These are phyloP conservation scores for Nephotettix cincticeps DNA, from an alignment of 1,140 invertebrate genomes.

Conservation along the genomic window DNA sequence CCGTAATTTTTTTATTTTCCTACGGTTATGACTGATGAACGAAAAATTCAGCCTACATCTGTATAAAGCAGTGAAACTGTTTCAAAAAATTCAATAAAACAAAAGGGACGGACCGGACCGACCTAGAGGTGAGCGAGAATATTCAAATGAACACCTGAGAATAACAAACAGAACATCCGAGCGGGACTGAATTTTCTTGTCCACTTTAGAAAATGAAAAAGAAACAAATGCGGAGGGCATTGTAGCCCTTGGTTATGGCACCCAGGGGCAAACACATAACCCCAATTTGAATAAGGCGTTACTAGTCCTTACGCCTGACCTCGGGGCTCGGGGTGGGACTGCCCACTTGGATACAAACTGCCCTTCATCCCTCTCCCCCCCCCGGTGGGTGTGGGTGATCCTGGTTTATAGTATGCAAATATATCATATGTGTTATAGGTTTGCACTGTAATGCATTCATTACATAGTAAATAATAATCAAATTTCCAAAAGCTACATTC, in stretches of 20 bases:
- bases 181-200: constrained; percentile 4
- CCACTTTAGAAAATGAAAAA: constrained; percentile 13
- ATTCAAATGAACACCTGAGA: constrained; percentile 1
- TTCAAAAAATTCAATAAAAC: too few relatives aligned
- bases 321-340: not conserved
- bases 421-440: too few relatives aligned
- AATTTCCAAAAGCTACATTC: too few relatives aligned
- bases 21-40: too few relatives aligned
- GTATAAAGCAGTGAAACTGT: too few relatives aligned
- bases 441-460: too few relatives aligned
- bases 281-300: constrained; percentile 6
- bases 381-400: too few relatives aligned
- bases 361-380: not conserved
- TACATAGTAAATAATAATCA: too few relatives aligned
- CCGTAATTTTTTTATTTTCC: too few relatives aligned
- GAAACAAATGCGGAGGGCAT: not conserved
- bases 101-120: too few relatives aligned
- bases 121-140: not conserved
- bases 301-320: constrained; percentile 1
- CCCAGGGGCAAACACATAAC: not conserved
- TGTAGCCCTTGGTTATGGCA: not conserved
- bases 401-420: too few relatives aligned
- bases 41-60: too few relatives aligned
- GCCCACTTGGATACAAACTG: not conserved
- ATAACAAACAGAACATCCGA: not conserved